These are phyloP conservation scores for Hofmannophila pseudospretella DNA, from an alignment of 2,888 invertebrate species.

Conservation along the genomic window DNA sequence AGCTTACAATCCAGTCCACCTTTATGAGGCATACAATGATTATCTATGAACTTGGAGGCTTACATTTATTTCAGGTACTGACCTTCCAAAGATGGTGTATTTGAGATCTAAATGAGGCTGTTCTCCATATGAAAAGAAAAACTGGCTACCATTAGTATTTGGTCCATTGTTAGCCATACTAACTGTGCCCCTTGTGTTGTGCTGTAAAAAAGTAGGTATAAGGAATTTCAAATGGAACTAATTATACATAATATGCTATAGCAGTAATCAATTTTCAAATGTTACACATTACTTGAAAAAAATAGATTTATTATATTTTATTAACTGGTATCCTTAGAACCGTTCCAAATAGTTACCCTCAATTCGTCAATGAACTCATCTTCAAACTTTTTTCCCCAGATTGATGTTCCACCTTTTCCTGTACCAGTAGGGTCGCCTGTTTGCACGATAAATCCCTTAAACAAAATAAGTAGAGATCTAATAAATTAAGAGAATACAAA, in stretches of 20 bases:
- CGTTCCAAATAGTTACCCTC: slow-evolving; percentile 74
- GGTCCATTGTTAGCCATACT: slow-evolving; percentile 99
- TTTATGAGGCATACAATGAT: too few relatives aligned
- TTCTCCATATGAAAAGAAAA: slow-evolving; percentile 96
- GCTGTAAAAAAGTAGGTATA: slow-evolving; percentile 68
- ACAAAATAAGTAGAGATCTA: too few relatives aligned
- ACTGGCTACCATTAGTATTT: slow-evolving; percentile 98
- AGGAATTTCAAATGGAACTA: background rate
- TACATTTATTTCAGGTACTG: too few relatives aligned
- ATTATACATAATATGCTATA: too few relatives aligned
- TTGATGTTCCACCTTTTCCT: slow-evolving; percentile 97
- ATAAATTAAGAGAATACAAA: too few relatives aligned
- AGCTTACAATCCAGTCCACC: too few relatives aligned
- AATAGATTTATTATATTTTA: too few relatives aligned
- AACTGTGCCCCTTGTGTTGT: slow-evolving; percentile 90
- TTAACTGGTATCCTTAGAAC: too few relatives aligned
- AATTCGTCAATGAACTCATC: slow-evolving; percentile 97
- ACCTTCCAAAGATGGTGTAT: slow-evolving; percentile 98
- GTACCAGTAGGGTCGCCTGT: slow-evolving; percentile 92
- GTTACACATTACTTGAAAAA: too few relatives aligned
- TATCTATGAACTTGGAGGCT: too few relatives aligned
- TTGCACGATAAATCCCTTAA: slow-evolving; percentile 91
- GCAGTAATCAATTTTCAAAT: too few relatives aligned
- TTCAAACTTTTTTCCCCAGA: slow-evolving; percentile 97
- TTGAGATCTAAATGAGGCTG: slow-evolving; percentile 98